Percentiles rank a stretch among this genome's conserved stretches.
These are phyloP conservation scores for Lycocorax pyrrhopterus DNA, from an alignment of 2,113 vertebrate genomes.

Conservation along the genomic window DNA sequence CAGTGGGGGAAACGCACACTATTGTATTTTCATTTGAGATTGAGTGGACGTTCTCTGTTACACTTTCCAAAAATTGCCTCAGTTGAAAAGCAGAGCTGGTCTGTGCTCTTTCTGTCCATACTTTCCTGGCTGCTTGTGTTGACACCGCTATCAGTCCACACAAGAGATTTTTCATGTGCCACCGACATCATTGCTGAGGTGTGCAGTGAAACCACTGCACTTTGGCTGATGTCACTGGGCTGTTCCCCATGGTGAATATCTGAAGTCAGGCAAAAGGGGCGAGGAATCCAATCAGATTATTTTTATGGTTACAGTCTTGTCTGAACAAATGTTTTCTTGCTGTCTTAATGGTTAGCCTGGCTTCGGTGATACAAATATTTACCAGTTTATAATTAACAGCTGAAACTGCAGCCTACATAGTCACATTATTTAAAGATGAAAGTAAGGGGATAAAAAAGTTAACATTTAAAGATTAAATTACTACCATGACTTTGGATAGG, in stretches of 20 bases:
- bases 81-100: background rate
- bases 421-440: conserved; percentile 58
- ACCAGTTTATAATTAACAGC: conserved; percentile 56
- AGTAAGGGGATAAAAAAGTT: conserved; percentile 40
- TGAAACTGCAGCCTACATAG: conserved; percentile 55
- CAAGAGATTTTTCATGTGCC: background rate
- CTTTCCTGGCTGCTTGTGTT: background rate
- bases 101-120: background rate
- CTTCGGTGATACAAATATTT: conserved; percentile 41
- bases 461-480: conserved; percentile 40
- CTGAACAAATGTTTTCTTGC: conserved; percentile 56
- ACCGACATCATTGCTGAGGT: background rate
- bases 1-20: fast-evolving
- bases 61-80: background rate
- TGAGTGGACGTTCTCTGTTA: background rate
- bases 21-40: background rate
- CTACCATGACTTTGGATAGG: background rate
- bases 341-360: conserved; percentile 35
- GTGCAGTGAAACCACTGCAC: background rate
- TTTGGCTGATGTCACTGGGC: background rate
- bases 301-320: conserved; percentile 52
- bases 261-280: background rate
- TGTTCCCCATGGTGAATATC: background rate
- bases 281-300: conserved; percentile 51
- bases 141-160: fast-evolving